Evolutionary conservation across 1,140 invertebrate species (phyloP).

Genomic region (Scaptomyza hsui): DNA sequence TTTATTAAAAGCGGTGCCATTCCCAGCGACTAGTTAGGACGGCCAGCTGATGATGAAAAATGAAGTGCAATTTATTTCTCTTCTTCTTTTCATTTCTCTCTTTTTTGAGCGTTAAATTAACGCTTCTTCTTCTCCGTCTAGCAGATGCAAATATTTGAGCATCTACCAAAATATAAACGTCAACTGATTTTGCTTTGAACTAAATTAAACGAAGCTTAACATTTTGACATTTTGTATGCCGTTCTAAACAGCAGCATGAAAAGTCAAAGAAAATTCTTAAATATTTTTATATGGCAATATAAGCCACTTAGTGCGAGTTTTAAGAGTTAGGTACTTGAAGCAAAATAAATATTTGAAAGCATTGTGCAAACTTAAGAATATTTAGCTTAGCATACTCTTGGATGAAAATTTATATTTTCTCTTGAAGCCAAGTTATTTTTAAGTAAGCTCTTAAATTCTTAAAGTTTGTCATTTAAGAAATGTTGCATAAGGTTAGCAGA

Average conservation of each 20-base stretch:
- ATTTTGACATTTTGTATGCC: neutral
- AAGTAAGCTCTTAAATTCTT: neutral
- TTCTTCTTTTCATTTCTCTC: neutral
- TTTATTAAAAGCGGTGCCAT: constrained; percentile 31
- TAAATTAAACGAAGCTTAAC: neutral
- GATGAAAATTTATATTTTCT: no score
- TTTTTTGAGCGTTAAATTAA: constrained; percentile 16
- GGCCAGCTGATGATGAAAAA: constrained; percentile 27
- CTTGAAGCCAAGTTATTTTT: neutral
- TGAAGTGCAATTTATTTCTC: constrained; percentile 15
- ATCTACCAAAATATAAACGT: neutral
- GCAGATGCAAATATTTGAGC: neutral
- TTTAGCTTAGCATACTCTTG: no score
- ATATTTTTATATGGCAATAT: neutral
- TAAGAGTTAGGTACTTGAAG: neutral
- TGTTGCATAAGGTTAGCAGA: no score
- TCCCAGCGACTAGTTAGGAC: constrained; percentile 1
- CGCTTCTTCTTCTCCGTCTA: neutral
- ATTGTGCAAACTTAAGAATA: no score
- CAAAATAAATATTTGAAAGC: no score
- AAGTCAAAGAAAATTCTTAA: neutral
- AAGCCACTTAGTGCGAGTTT: neutral
- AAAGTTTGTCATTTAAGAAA: no score
- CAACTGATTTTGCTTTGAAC: neutral
- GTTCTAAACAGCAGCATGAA: neutral